Conservation (phyloP, 2,888 invertebrate species). For the Drosophila borborema region DNA sequence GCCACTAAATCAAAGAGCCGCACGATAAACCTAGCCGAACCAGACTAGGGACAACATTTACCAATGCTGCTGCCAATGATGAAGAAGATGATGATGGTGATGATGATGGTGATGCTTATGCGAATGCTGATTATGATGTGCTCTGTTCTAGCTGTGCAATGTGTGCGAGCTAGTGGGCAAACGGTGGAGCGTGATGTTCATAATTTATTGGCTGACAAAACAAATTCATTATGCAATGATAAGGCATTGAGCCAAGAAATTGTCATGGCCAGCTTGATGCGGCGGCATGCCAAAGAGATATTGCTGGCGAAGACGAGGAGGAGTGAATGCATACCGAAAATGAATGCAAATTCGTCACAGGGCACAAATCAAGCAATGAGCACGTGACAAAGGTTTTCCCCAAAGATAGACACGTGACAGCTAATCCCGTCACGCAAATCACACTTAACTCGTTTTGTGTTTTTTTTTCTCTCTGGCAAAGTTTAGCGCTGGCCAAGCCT, state of each 20-base stretch:
- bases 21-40: constrained; percentile 61
- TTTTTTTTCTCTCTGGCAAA: not conserved
- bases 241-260: constrained; percentile 62
- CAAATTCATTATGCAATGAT: constrained; percentile 81
- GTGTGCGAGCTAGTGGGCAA: constrained; percentile 45
- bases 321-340: not conserved
- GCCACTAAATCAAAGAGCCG: constrained; percentile 72
- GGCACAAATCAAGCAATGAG: constrained; percentile 42
- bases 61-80: constrained; percentile 47
- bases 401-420: constrained; percentile 55
- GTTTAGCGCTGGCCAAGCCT: not conserved
- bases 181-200: constrained; percentile 68
- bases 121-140: constrained; percentile 72
- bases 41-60: constrained; percentile 48
- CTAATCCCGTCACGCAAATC: constrained; percentile 62
- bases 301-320: not conserved
- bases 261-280: constrained; percentile 60
- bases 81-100: constrained; percentile 63
- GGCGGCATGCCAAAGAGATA: constrained; percentile 47
- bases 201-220: constrained; percentile 82
- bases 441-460: constrained; percentile 48
- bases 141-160: constrained; percentile 10
- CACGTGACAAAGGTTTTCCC: constrained; percentile 54
- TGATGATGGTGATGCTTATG: constrained; percentile 42
- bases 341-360: constrained; percentile 24